phyloP scores from a whole-genome alignment of 2,113 vertebrate genomes.

The Suncus etruscus region DNA sequence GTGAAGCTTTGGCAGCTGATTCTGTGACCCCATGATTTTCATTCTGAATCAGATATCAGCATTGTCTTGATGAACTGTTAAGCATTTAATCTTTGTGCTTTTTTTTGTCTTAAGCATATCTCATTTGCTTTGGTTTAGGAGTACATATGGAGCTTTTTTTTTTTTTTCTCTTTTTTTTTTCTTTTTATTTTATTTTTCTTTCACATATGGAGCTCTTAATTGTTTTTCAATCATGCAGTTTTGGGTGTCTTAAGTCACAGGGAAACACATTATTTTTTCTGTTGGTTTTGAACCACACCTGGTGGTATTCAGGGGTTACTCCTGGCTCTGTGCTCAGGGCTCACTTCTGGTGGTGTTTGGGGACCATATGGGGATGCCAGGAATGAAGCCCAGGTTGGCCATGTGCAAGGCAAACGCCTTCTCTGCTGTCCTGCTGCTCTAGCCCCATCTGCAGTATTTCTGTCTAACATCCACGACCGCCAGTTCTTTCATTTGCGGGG shows the following conservation, averaged over 20 bases:
- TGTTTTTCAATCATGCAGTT: slow-evolving; percentile 52
- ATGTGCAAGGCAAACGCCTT: too few species aligned
- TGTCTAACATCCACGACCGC: slow-evolving; percentile 19
- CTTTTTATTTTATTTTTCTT: not conserved
- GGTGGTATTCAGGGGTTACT: too few species aligned
- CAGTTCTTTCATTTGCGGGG: slow-evolving; percentile 22
- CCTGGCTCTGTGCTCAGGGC: too few species aligned
- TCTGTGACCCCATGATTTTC: slow-evolving; percentile 51
- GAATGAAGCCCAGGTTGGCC: too few species aligned
- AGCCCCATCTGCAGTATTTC: not conserved
- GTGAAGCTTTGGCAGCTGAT: slow-evolving; percentile 11
- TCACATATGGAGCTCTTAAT: slow-evolving; percentile 13
- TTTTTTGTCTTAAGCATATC: not conserved
- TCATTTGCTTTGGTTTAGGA: not conserved
- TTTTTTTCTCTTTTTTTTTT: slow-evolving; percentile 26
- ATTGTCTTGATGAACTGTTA: slow-evolving; percentile 28
- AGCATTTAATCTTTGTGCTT: not conserved
- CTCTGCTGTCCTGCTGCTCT: too few species aligned
- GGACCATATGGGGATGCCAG: too few species aligned
- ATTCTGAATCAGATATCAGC: slow-evolving; percentile 36
- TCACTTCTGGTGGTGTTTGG: too few species aligned
- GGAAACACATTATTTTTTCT: slow-evolving; percentile 46
- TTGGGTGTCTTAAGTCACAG: slow-evolving; percentile 18
- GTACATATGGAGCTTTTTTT: not conserved
- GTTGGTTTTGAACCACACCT: not conserved